Evolutionary conservation across 2,888 invertebrate genomes (phyloP).

Genomic region (Leucozona laternaria): DNA sequence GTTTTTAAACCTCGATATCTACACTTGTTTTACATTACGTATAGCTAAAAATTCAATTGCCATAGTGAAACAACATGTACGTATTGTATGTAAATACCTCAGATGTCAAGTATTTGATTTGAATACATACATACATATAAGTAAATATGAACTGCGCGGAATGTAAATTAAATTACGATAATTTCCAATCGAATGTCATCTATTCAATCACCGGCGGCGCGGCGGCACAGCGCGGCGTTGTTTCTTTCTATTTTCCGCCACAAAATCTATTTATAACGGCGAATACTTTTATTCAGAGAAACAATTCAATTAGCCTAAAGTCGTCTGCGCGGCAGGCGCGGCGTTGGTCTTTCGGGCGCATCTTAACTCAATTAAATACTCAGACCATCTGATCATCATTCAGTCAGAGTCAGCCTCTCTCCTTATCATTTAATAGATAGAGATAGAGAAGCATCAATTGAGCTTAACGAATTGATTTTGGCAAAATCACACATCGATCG

Average conservation of each 20-base stretch:
- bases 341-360: slow-evolving; percentile 20
- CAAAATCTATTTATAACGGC: slow-evolving; percentile 17
- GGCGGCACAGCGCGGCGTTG: too few species aligned
- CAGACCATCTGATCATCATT: slow-evolving; percentile 1
- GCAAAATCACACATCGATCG: slow-evolving; percentile 22
- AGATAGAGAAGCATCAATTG: slow-evolving; percentile 28
- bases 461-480: slow-evolving; percentile 35
- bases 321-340: slow-evolving; percentile 13
- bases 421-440: slow-evolving; percentile 25
- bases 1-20: too few species aligned
- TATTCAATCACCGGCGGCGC: slow-evolving; percentile 16
- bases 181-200: slow-evolving; percentile 7
- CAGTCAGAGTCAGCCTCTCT: neutral
- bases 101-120: neutral
- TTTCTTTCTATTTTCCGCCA: slow-evolving; percentile 17
- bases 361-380: slow-evolving; percentile 37
- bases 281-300: slow-evolving; percentile 3
- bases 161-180: slow-evolving; percentile 5
- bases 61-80: neutral
- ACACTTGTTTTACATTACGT: too few species aligned
- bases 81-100: neutral
- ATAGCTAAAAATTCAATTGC: too few species aligned
- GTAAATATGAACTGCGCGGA: neutral
- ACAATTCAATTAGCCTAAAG: slow-evolving; percentile 5
- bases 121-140: too few species aligned